A percentile compares a stretch with the other conserved stretches of the same genome.
Evolutionary conservation across 2,888 invertebrate genomes (phyloP).

Genomic region (Morpho achilles): DNA sequence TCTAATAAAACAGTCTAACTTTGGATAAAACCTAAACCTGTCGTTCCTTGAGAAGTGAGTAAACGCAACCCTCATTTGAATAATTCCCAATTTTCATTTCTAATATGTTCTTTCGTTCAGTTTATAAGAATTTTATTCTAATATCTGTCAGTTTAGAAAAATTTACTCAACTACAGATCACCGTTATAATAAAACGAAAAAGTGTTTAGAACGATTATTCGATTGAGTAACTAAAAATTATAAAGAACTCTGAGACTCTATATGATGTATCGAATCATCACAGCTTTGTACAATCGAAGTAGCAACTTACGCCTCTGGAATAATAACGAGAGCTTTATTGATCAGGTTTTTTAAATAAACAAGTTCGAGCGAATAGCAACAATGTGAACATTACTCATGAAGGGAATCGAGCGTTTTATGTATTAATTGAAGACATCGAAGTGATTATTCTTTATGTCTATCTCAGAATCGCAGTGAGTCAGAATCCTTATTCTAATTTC

Average conservation of each 20-base stretch:
- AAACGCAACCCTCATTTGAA: too few species aligned
- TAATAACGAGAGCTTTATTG: conserved; percentile 40
- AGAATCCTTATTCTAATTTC: conserved; percentile 7
- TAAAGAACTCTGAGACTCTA: background rate
- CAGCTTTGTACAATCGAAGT: conserved; percentile 8
- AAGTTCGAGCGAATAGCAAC: conserved; percentile 11
- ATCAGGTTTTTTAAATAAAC: conserved; percentile 31
- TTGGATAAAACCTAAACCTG: too few species aligned
- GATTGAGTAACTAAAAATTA: background rate
- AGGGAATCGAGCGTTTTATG: conserved; percentile 5
- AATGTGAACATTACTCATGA: conserved; percentile 6
- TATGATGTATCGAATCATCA: background rate
- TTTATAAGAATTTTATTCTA: too few species aligned
- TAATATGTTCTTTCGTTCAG: too few species aligned
- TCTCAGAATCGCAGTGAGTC: conserved; percentile 3
- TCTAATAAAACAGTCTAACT: too few species aligned
- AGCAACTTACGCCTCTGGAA: conserved; percentile 34
- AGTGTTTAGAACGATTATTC: background rate
- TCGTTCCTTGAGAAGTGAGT: too few species aligned
- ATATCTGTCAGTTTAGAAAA: too few species aligned
- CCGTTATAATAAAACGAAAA: too few species aligned
- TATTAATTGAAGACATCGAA: conserved; percentile 9
- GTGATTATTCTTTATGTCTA: conserved; percentile 5
- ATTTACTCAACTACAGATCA: too few species aligned
- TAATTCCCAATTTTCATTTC: too few species aligned